Evolutionary conservation across 2,888 invertebrate species (phyloP).

Genomic region (Acrocyrtus sp.): DNA sequence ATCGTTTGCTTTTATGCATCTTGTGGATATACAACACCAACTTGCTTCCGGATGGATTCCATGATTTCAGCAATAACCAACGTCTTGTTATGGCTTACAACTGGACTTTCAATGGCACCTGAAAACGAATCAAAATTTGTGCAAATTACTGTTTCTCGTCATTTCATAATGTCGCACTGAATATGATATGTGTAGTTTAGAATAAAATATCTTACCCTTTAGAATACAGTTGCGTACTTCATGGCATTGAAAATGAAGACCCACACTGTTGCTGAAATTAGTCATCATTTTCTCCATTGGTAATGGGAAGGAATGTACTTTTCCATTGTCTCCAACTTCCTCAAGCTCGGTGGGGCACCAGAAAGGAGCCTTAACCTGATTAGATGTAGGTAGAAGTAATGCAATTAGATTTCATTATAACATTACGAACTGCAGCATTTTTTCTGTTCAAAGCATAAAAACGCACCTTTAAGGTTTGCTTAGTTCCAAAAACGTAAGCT

Average conservation of each 20-base stretch:
- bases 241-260: conserved; percentile 63
- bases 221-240: conserved; percentile 64
- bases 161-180: too few species aligned
- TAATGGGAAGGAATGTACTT: conserved; percentile 52
- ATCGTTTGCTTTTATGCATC: too few species aligned
- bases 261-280: conserved; percentile 63
- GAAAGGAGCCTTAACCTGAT: conserved; percentile 50
- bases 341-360: conserved; percentile 53
- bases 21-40: conserved; percentile 73
- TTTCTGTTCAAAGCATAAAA: neutral
- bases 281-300: conserved; percentile 51
- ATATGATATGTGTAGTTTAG: too few species aligned
- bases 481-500: conserved; percentile 76
- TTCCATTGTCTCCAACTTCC: conserved; percentile 30
- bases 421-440: too few species aligned
- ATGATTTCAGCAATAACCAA: conserved; percentile 77
- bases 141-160: too few species aligned
- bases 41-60: conserved; percentile 77
- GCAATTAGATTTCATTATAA: neutral
- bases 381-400: neutral
- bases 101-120: conserved; percentile 77
- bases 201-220: too few species aligned
- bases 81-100: conserved; percentile 76
- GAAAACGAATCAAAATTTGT: too few species aligned
- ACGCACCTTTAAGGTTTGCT: conserved; percentile 74